Base-by-base conservation (phyloP, 2,888 invertebrate species). In the Chrysolina oricalcia region DNA sequence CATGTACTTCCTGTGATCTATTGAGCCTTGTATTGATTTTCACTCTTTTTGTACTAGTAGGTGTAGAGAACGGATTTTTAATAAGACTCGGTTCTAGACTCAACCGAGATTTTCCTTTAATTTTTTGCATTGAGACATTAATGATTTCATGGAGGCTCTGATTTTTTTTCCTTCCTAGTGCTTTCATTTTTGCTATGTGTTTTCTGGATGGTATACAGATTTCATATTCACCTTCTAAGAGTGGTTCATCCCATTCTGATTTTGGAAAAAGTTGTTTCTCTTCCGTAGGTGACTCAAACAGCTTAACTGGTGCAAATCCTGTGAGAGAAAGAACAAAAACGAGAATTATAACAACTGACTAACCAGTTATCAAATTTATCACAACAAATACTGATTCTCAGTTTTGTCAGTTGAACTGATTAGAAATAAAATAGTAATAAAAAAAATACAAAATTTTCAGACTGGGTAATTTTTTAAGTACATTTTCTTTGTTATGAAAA, bases 11-110 rank as follows among this genome's bases (percentile, higher is more conserved):
- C 85, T 96, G 95, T 78, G 92, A 92, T 2, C 91, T 91, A 84
- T 95, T 96, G 77, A 92, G 91, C 80, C 93, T 92, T 0, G 94
- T 89, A 17, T 92, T 91, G 80, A 96, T 95, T 86, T 94, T 93
- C 0, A 96, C 96, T 76, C 92, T 92, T 83, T 95, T 95, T 23
- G 90, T 89, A 40, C 67, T 71, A 17, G 23, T 59, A 15, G 72
- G 40, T 50, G 68, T 77, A 0, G 82, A 78, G 67, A 77, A 79
- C 13, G 78, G 78, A 72, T 79, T 78, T 17, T 81, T 80, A 19
- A 80, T 81, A 70, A 83, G 50, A 69, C 78, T 83, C 10, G 83
- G 53, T 72, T 85, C 82, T 50, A 83, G 69, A 23, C 83, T 84
- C 8, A 76, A 46, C 13, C 82, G 73, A 46, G 76, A 73, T 65